phyloP scores from a whole-genome alignment of 2,113 vertebrate genomes.

The Oenanthe oenanthe region DNA sequence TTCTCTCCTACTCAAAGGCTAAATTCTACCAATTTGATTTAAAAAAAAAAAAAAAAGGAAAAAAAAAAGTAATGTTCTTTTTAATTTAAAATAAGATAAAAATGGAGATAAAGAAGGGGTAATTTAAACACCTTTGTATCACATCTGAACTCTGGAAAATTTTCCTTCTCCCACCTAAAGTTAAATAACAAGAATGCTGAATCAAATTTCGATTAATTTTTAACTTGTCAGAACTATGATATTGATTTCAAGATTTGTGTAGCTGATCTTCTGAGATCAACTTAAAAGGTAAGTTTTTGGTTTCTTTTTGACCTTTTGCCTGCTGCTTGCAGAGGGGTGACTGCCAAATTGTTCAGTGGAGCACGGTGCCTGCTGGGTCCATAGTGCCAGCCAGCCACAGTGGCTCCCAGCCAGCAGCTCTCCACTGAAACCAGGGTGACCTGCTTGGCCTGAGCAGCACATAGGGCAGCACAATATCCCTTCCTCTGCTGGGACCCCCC shows the following conservation, averaged over 20 bases:
- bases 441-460: neutral
- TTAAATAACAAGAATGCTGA: neutral
- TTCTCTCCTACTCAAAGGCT: neutral
- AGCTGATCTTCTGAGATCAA: neutral
- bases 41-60: neutral
- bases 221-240: neutral
- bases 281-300: neutral
- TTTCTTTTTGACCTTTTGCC: neutral
- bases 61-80: neutral
- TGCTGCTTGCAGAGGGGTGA: neutral
- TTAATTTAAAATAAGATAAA: neutral
- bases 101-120: neutral
- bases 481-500: neutral
- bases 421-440: neutral
- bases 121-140: neutral
- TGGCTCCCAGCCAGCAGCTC: neutral
- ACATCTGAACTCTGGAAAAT: neutral
- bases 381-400: accelerated
- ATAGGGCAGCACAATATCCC: accelerated
- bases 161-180: neutral
- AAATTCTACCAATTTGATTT: neutral
- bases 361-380: accelerated
- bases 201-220: neutral
- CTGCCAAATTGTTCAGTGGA: accelerated
- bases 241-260: neutral